phyloP scores from a whole-genome alignment of 2,888 invertebrate species.

The Euclidia mi region DNA sequence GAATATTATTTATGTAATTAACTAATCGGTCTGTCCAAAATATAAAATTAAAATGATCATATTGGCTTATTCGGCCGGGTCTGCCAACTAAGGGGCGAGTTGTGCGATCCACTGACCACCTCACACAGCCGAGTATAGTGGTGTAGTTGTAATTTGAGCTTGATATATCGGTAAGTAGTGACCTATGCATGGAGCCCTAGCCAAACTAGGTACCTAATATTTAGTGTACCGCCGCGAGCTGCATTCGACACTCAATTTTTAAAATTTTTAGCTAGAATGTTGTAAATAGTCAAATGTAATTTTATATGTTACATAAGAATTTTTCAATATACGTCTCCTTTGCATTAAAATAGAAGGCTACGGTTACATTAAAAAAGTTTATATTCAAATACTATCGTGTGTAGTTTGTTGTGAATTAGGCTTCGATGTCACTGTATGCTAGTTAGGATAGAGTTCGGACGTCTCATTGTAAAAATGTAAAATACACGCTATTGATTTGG shows the following conservation, averaged over 20 bases:
- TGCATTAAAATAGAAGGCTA: conserved; percentile 85
- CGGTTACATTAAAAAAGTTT: conserved; percentile 80
- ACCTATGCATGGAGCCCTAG: conserved; percentile 83
- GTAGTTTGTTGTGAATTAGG: conserved; percentile 88
- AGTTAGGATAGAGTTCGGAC: conserved; percentile 82
- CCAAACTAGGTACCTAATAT: conserved; percentile 81
- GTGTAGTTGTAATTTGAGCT: conserved; percentile 75
- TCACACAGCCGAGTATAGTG: conserved; percentile 51
- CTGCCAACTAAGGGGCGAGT: conserved; percentile 48
- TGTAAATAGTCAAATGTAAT: conserved; percentile 88
- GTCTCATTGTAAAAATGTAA: conserved; percentile 89
- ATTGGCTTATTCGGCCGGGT: conserved; percentile 70
- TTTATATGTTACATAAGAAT: conserved; percentile 87
- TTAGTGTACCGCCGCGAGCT: conserved; percentile 76
- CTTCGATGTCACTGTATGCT: conserved; percentile 87
- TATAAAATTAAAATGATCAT: conserved; percentile 57
- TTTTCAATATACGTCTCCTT: conserved; percentile 87
- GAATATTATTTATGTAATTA: conserved; percentile 76
- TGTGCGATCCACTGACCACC: conserved; percentile 36
- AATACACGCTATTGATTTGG: conserved; percentile 86
- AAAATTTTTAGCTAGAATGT: conserved; percentile 82
- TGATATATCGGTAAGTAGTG: conserved; percentile 75
- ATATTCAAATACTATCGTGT: conserved; percentile 84
- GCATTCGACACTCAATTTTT: conserved; percentile 74
- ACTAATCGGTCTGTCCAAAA: conserved; percentile 85